Base-by-base conservation (phyloP, 2,888 invertebrate genomes). In the Apamea monoglypha region DNA sequence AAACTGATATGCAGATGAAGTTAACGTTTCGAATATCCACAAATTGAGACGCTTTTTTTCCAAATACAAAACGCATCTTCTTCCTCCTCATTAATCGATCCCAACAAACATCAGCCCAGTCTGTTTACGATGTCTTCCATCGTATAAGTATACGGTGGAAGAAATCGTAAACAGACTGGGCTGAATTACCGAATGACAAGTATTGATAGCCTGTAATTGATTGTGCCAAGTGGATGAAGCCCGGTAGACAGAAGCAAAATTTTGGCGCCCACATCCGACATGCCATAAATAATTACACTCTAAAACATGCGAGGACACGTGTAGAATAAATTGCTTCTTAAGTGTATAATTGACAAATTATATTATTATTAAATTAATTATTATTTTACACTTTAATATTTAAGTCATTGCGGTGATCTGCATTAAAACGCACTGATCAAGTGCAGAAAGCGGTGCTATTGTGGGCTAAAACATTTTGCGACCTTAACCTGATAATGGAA, bases 261-360 rank as follows among this genome's bases (percentile, higher is more conserved):
- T 90, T 92, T 92, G 90, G 91, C 92, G 91, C 91, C 91, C 88
- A 89, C 83, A 79, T 83, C 71, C 75, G 76, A 79, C 67, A 71
- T 76, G 80, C 82, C 83, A 87, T 80, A 82, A 86, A 88, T 88
- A 80, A 80, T 79, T 50, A 50, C 14, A 61, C 68, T 56, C 44
- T 44, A 70, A 66, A 63, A 68, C 68, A 78, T 25, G 7, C 8
- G 36, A 70, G 40, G 59, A 44, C 87, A 77, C 76, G 83, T 74
- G 67, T 61, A 61, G 14, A 70, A 75, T 50, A 53, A n/a, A 64
- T 74, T 53, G 16, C 12, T 66, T 40, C 16, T 21, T 56, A 66
- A 29, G 32, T 71, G 7, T 59, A 53, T 61, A 61, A 73, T 59
- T 61, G 32, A 73, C 4, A 61, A 40, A 67, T 72, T 40, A 59